Base-by-base conservation (phyloP, 1,140 invertebrate genomes). In the Onthophagus taurus region DNA sequence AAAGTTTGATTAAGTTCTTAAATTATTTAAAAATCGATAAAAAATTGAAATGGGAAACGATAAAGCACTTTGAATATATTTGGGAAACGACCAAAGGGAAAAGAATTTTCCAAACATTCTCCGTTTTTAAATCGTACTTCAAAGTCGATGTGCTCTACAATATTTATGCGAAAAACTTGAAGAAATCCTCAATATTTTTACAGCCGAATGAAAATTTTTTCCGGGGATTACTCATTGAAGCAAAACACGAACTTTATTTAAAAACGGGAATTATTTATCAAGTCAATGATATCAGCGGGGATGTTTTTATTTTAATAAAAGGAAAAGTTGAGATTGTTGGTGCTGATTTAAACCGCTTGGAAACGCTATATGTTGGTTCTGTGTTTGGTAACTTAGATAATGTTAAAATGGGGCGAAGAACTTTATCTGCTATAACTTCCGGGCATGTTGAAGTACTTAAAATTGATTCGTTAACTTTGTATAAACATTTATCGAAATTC, bases 51-150 rank as follows among this genome's bases (percentile, higher is more conserved):
- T 44, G 45, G 9, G 49, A 51, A 37, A 34, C 47, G 2, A 45
- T 55, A 7, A 43, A 53, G 4, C 49, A 55, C 33, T 55, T 55
- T 35, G 53, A 55, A 41, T 42, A 50, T 31, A 45, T 53, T 20
- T 55, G 53, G 53, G 12, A 43, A n/a, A 50, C 47, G 24, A 50
- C 41, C 1, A 38, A 43, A 24, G 53, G 53, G 7, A 43, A 48
- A 23, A 29, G 34, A 11, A 37, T 49, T 18, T 39, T 42, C 23
- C 30, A 43, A 13, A 20, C 45, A 1, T 45, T 51, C 13, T 17
- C n/a, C 14, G 17, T 44, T 12, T 53, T 55, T 17, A 44, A 48
- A 17, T 35, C 26, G 2, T 42, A 42, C 0, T 30, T 55, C 2
- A 47, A 47, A 23, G 36, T 44, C 16, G 51, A 55, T 26, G 20